A percentile compares a stretch with the other conserved stretches of the same genome.
Evolutionary conservation across 1,140 invertebrate genomes (phyloP).

Genomic region (Araneus ventricosus): DNA sequence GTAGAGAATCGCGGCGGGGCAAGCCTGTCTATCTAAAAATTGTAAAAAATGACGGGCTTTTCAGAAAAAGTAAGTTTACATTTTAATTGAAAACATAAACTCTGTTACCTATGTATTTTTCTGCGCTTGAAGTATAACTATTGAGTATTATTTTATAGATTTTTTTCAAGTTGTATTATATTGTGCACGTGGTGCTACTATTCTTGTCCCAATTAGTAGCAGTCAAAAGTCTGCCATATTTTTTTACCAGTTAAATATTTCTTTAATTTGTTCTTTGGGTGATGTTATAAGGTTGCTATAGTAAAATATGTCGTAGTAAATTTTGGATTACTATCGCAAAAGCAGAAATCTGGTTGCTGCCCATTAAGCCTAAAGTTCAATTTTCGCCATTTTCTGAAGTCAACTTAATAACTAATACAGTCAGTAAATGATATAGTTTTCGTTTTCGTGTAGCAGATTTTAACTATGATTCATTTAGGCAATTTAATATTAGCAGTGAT

Average conservation of each 20-base stretch:
- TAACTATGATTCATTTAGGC: too few species aligned
- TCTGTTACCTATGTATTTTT: background rate
- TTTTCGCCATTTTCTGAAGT: background rate
- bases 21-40: background rate
- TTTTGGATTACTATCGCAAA: too few species aligned
- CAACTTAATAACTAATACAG: too few species aligned
- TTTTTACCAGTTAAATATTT: too few species aligned
- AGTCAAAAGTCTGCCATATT: background rate
- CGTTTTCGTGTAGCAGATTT: too few species aligned
- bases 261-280: too few species aligned
- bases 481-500: too few species aligned
- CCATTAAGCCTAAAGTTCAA: background rate
- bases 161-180: background rate
- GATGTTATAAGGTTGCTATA: too few species aligned
- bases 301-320: too few species aligned
- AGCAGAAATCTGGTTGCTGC: background rate
- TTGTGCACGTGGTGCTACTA: conserved; percentile 5
- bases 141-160: background rate
- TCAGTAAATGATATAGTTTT: too few species aligned
- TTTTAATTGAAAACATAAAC: background rate
- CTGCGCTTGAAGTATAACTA: background rate
- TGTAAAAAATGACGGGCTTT: conserved; percentile 56
- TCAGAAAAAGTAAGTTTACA: conserved; percentile 64
- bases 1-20: background rate
- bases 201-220: too few species aligned